These are phyloP conservation scores for Beris morrisii DNA, from an alignment of 2,888 invertebrate species.

Conservation along the genomic window DNA sequence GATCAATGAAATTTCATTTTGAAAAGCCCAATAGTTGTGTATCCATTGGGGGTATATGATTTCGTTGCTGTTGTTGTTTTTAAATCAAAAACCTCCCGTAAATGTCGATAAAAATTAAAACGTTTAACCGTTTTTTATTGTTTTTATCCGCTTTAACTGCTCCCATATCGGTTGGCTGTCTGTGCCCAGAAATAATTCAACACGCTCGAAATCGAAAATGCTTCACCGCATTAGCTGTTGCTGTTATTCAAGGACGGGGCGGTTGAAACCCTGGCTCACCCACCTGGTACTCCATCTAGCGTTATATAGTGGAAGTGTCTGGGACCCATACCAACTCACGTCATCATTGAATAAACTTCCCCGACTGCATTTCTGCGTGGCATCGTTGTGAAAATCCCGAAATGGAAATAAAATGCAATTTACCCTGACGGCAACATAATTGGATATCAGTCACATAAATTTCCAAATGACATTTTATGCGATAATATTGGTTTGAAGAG, in stretches of 20 bases:
- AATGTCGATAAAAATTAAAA: slow-evolving; percentile 23
- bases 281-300: too few relatives aligned
- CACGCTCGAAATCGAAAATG: too few relatives aligned
- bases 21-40: not conserved
- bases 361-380: slow-evolving; percentile 11
- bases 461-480: slow-evolving; percentile 42
- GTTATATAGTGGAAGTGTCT: too few relatives aligned
- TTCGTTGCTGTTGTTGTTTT: slow-evolving; percentile 6
- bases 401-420: slow-evolving; percentile 44
- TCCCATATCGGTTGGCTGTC: not conserved
- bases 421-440: slow-evolving; percentile 43
- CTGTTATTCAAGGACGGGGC: too few relatives aligned
- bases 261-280: too few relatives aligned
- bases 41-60: too few relatives aligned
- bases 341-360: not conserved
- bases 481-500: slow-evolving; percentile 40
- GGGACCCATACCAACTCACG: too few relatives aligned
- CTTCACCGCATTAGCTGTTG: too few relatives aligned
- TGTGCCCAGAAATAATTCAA: too few relatives aligned
- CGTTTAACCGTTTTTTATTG: slow-evolving; percentile 19
- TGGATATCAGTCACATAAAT: slow-evolving; percentile 45
- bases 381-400: slow-evolving; percentile 34
- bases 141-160: slow-evolving; percentile 21
- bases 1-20: slow-evolving; percentile 27
- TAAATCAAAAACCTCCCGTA: slow-evolving; percentile 9